Base-by-base conservation (phyloP, 2,113 vertebrate species). In the Cyprinodon variegatus region DNA sequence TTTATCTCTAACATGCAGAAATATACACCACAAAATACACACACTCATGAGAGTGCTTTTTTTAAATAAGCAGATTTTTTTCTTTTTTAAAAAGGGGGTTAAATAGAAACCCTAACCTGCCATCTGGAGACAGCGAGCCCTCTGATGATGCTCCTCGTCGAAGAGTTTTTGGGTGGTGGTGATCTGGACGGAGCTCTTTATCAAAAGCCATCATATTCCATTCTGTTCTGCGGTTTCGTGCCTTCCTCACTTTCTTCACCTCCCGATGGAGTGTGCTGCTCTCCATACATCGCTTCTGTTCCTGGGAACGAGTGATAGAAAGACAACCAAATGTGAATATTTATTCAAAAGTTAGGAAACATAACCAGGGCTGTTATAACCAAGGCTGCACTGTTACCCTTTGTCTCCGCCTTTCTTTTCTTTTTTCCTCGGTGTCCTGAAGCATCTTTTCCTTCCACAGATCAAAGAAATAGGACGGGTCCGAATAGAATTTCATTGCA, bases 391-490 rank as follows among this genome's bases (percentile, higher is more conserved):
- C 13, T 46, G 85, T 90, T 68, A 94, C 94, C 77, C 92, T 90
- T 48, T 94, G 92, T 65, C 87, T 91, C 61, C 91, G 77, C 65
- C 86, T 91, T 83, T 97, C 97, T 90, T 96, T 98, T 75, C 96
- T 95, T 84, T 98, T 99, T 53, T 98, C 96, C 90, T 99, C 97
- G 1, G 97, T 99, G 93, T 98, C 98, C 86, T 97, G 97, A 57
- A 99, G 93, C 97, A 99, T 99, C 92, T 97, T 99, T 90, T 99
- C 96, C 91, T 96, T 99, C 98, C 98, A 99, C 80, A 99, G 93
- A 88, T 98, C 96, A 89, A 99, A 99, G 92, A 99, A 99, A 92
- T 98, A 99, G 0, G 97, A 98, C 4, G 97, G 97, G 92, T 99
- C 96, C 0, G 97, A 98, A 88, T 99, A 98, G 90, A 98, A 98